A percentile compares a stretch with the other conserved stretches of the same genome.
phyloP scores from a whole-genome alignment of 2,797 vertebrate genomes.

The Sebastiscus tertius region DNA sequence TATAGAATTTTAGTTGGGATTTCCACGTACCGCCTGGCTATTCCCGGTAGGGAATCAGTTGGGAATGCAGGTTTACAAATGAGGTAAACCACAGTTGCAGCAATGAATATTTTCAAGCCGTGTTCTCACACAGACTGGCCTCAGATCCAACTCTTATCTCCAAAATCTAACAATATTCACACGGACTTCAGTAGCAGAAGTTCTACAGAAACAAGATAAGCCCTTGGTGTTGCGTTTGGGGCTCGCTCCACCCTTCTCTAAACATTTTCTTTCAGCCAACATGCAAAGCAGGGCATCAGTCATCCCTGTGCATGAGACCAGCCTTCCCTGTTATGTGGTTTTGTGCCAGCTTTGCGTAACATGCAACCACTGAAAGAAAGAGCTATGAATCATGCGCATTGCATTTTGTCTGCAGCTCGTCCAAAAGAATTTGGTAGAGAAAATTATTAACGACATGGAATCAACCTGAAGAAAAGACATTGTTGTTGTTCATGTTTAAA shows the following conservation, averaged over 20 bases:
- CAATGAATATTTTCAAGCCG: not conserved
- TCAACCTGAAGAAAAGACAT: not conserved
- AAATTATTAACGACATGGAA: not conserved
- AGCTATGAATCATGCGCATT: conserved; percentile 25
- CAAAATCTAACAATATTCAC: conserved; percentile 24
- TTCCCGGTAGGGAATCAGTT: not conserved
- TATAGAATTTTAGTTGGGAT: not conserved
- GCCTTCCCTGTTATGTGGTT: conserved; percentile 36
- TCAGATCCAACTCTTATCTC: conserved; percentile 23
- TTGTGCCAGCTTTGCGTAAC: conserved; percentile 13
- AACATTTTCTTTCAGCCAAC: conserved; percentile 61
- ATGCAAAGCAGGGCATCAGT: conserved; percentile 58
- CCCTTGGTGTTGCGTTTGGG: conserved; percentile 38
- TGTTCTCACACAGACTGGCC: not conserved
- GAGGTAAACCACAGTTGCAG: not conserved
- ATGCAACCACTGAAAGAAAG: conserved; percentile 4
- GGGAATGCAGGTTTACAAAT: not conserved
- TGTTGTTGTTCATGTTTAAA: conserved; percentile 8
- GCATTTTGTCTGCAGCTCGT: not conserved
- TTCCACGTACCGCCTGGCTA: not conserved
- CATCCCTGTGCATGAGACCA: conserved; percentile 18
- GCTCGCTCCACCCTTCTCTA: conserved; percentile 57
- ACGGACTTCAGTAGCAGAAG: not conserved
- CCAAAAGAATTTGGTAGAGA: not conserved
- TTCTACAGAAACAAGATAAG: conserved; percentile 73